These are phyloP conservation scores for Eleutherodactylus coqui DNA, from an alignment of 2,797 vertebrate species.

Conservation along the genomic window DNA sequence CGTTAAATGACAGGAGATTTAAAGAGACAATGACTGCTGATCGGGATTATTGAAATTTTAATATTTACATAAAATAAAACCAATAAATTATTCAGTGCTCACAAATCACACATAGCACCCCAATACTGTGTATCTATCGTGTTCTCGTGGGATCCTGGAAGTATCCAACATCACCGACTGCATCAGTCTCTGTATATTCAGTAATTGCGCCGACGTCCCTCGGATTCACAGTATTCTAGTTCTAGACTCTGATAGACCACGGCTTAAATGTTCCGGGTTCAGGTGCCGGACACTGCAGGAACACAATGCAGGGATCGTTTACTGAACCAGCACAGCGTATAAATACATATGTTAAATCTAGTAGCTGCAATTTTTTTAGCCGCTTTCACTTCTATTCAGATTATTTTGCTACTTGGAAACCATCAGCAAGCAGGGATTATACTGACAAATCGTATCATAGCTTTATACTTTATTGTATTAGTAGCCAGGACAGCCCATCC, in stretches of 20 bases:
- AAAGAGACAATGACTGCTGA: neutral
- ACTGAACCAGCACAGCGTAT: neutral
- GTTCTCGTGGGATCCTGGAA: neutral
- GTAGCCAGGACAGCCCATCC: too few relatives aligned
- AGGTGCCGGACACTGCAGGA: constrained; percentile 81
- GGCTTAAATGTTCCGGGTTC: constrained; percentile 82
- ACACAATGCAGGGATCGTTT: neutral
- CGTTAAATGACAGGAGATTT: neutral
- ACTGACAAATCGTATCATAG: too few relatives aligned
- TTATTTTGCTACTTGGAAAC: neutral
- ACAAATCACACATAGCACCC: neutral
- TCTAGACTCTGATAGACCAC: constrained; percentile 86
- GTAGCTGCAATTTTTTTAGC: too few relatives aligned
- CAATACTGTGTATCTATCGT: too few relatives aligned
- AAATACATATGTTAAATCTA: too few relatives aligned
- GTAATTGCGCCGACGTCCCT: too few relatives aligned
- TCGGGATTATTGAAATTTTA: neutral
- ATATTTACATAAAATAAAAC: neutral
- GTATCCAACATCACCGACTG: neutral
- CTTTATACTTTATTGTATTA: neutral
- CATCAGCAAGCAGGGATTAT: neutral
- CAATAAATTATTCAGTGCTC: neutral
- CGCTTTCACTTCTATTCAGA: neutral
- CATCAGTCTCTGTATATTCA: neutral
- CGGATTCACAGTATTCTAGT: neutral